Evolutionary conservation across 2,113 vertebrate species (phyloP).

Genomic region (Ammospiza nelsoni): DNA sequence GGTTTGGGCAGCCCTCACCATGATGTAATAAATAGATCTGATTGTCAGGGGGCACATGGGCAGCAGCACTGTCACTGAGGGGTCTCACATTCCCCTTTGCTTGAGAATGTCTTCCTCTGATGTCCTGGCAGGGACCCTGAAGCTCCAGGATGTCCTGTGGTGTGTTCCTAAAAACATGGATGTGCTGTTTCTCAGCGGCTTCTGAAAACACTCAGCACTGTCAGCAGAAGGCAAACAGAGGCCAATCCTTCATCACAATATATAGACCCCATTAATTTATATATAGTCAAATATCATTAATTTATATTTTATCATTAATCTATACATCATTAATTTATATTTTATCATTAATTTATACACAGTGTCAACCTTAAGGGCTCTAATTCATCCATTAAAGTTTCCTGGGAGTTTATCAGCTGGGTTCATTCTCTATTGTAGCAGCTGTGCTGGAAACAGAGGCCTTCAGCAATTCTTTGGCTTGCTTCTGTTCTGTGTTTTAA

Average conservation of each 20-base stretch:
- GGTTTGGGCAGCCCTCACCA: not conserved
- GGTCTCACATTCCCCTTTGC: not conserved
- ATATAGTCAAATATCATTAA: not conserved
- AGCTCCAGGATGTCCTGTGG: not conserved
- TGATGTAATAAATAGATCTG: not conserved
- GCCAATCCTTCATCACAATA: not conserved
- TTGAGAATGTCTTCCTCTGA: not conserved
- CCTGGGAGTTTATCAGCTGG: not conserved
- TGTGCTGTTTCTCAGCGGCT: accelerated
- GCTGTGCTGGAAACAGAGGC: not conserved
- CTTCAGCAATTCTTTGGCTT: not conserved
- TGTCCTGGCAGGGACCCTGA: not conserved
- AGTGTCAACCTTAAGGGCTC: not conserved
- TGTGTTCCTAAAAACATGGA: not conserved
- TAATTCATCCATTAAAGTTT: not conserved
- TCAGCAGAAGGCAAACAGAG: not conserved
- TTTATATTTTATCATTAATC: not conserved
- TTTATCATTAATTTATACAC: too few species aligned
- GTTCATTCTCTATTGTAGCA: not conserved
- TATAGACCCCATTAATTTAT: not conserved
- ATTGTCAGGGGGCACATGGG: not conserved
- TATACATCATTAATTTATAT: too few species aligned
- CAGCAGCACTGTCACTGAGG: not conserved
- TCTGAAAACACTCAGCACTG: not conserved
- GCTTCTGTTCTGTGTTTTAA: not conserved